Evolutionary conservation across 1,140 invertebrate species (phyloP).

Genomic region (Chymomyza costata): DNA sequence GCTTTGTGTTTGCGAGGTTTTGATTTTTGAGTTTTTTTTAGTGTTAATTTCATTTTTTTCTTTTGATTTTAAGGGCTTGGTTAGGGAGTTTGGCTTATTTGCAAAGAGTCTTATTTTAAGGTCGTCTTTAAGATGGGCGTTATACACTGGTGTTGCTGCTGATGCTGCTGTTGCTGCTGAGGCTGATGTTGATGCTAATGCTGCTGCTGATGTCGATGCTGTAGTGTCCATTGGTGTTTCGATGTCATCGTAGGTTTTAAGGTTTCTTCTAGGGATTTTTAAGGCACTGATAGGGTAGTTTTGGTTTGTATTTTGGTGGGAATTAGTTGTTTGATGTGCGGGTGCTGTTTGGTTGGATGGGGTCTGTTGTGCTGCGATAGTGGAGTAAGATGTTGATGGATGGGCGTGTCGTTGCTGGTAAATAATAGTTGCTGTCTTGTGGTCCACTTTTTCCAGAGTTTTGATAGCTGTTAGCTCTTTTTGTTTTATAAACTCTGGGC

Average conservation of each 20-base stretch:
- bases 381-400: constrained; percentile 5
- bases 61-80: constrained; percentile 13
- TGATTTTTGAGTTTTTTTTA: constrained; percentile 3
- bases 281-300: not conserved
- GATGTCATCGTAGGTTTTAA: constrained; percentile 3
- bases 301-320: constrained; percentile 3
- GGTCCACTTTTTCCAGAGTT: constrained; percentile 13
- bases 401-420: constrained; percentile 10
- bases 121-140: too few species aligned
- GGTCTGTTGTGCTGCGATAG: not conserved
- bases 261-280: too few species aligned
- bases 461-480: constrained; percentile 19
- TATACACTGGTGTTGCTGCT: too few species aligned
- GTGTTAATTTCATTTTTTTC: constrained; percentile 14
- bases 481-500: too few species aligned
- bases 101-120: not conserved
- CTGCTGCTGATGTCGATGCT: not conserved
- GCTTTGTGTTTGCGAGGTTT: constrained; percentile 1
- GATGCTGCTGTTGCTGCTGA: not conserved
- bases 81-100: constrained; percentile 9
- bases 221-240: constrained; percentile 8
- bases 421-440: constrained; percentile 9
- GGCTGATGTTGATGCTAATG: not conserved
- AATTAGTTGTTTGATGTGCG: too few species aligned
- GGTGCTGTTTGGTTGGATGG: not conserved